Evolutionary conservation across 2,888 invertebrate species (phyloP).

Genomic region (Nasonovia ribisnigri): DNA sequence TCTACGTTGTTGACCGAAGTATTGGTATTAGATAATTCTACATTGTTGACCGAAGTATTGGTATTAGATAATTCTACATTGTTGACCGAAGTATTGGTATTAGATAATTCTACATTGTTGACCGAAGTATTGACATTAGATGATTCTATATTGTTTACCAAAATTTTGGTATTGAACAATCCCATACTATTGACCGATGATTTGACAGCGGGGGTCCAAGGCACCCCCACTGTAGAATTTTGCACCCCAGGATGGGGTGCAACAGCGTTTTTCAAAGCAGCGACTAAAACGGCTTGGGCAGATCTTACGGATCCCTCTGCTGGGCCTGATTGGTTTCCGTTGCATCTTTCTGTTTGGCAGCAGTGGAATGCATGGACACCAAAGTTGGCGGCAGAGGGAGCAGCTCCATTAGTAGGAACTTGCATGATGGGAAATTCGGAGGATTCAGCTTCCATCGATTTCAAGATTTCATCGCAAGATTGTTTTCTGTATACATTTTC

Average conservation of each 20-base stretch:
- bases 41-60: no score
- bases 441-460: not conserved
- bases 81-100: no score
- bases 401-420: not conserved
- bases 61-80: no score
- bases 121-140: no score
- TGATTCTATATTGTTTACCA: no score
- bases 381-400: not conserved
- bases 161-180: no score
- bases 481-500: not conserved
- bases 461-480: not conserved
- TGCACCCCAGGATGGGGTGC: not conserved
- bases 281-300: not conserved
- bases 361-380: not conserved
- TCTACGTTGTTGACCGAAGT: no score
- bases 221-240: not conserved
- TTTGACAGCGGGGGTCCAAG: no score
- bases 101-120: no score
- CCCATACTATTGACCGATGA: no score
- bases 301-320: not conserved
- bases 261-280: not conserved
- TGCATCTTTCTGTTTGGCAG: not conserved
- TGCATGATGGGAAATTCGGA: not conserved
- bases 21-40: no score
- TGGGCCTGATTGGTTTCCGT: not conserved